A percentile compares a stretch with the other conserved stretches of the same genome.
These are phyloP conservation scores for Peromyscus aztecus DNA, from an alignment of 2,797 vertebrate genomes.

Conservation along the genomic window DNA sequence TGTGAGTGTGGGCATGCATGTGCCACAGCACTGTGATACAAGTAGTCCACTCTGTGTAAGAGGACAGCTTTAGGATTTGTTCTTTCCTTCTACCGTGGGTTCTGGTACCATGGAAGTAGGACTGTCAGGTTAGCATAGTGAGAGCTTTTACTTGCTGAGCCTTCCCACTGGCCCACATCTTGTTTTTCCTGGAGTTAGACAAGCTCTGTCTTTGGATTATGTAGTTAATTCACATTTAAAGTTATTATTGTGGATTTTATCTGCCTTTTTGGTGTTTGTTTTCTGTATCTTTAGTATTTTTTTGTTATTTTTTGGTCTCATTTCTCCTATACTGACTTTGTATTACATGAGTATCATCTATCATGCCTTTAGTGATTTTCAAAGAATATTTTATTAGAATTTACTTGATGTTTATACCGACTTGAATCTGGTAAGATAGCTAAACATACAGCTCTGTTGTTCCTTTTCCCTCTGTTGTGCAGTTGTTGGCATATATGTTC, in stretches of 20 bases:
- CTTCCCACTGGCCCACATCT: neutral
- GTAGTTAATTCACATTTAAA: neutral
- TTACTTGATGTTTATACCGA: conserved; percentile 15
- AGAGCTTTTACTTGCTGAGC: neutral
- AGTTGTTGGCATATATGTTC: neutral
- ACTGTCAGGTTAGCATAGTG: neutral
- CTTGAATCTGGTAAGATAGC: conserved; percentile 19
- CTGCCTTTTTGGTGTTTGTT: conserved; percentile 26
- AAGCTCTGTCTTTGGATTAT: neutral
- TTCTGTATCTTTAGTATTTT: conserved; percentile 36
- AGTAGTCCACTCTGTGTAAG: neutral
- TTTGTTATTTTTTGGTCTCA: neutral
- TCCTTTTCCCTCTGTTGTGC: neutral
- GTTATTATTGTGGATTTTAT: conserved; percentile 20
- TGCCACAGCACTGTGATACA: neutral
- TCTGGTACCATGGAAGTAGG: neutral
- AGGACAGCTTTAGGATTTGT: neutral
- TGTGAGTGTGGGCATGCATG: neutral
- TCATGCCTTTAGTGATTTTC: conserved; percentile 48
- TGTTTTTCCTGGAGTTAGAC: neutral
- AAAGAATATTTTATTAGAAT: conserved; percentile 15
- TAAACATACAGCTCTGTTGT: neutral
- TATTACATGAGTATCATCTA: conserved; percentile 43
- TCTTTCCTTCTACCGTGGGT: neutral
- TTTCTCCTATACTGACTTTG: conserved; percentile 23